Conservation (phyloP, 2,888 invertebrate species). For the Nephrotoma guestfalica region DNA sequence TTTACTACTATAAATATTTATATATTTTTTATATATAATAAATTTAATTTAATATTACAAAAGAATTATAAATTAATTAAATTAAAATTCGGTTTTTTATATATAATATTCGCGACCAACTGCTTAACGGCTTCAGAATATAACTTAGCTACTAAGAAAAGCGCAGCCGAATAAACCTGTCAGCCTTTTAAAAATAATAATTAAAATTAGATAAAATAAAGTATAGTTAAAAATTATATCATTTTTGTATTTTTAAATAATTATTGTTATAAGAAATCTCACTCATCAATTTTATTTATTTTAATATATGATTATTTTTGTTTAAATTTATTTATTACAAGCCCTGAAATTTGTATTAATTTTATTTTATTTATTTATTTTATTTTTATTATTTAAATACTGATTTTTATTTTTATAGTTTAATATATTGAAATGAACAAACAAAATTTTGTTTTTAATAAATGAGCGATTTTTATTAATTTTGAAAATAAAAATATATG, state of each 20-base stretch:
- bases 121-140: background rate
- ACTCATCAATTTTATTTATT: conserved; percentile 3
- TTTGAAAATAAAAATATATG: background rate
- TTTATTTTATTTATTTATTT: background rate
- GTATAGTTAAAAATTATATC: background rate
- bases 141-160: background rate
- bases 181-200: background rate
- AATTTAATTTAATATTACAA: background rate
- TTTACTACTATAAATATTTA: background rate
- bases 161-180: background rate
- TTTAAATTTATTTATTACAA: background rate
- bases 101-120: background rate
- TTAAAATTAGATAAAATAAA: background rate
- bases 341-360: background rate
- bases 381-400: background rate
- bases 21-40: background rate
- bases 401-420: background rate
- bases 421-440: background rate
- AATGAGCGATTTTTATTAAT: background rate
- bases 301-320: background rate
- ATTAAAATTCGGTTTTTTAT: background rate
- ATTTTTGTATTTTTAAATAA: background rate
- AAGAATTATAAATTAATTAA: background rate
- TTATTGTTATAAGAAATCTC: conserved; percentile 1
- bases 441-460: background rate